phyloP scores from a whole-genome alignment of 2,113 vertebrate genomes.

The Toxotes jaculatrix region DNA sequence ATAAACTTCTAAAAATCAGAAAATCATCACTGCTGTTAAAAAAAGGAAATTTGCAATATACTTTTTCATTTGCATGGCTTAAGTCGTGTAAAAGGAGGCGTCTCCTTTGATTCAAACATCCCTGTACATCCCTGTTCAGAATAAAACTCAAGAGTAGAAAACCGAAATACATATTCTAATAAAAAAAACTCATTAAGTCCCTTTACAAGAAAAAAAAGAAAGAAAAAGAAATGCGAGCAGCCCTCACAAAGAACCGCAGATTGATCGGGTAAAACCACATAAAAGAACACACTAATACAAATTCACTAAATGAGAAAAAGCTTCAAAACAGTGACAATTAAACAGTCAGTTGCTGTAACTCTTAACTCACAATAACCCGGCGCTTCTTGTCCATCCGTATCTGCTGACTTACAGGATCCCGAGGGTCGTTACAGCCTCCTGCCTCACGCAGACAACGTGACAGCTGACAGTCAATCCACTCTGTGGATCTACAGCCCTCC shows the following conservation, averaged over 20 bases:
- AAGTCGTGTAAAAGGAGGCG: not conserved
- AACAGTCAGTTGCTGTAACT: too few relatives aligned
- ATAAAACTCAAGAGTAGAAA: not conserved
- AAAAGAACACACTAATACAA: not conserved
- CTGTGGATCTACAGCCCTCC: slow-evolving; percentile 2
- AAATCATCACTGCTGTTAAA: too few relatives aligned
- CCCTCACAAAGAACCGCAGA: not conserved
- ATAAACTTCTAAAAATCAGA: too few relatives aligned
- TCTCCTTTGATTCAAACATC: not conserved
- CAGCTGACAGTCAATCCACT: slow-evolving; percentile 12
- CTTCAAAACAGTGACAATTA: too few relatives aligned
- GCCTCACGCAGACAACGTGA: slow-evolving; percentile 23
- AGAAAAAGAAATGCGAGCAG: not conserved
- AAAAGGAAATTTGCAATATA: too few relatives aligned
- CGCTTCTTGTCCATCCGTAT: not conserved
- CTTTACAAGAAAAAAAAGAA: too few relatives aligned
- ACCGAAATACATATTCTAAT: too few relatives aligned
- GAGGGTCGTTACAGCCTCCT: not conserved
- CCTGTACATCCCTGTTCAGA: not conserved
- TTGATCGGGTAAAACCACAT: not conserved
- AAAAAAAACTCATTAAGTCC: too few relatives aligned
- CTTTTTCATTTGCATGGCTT: not conserved
- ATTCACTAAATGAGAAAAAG: not conserved
- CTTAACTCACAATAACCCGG: too few relatives aligned
- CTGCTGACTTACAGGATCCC: not conserved